These are phyloP conservation scores for Dinomys branickii DNA, from an alignment of 2,113 vertebrate genomes.

Conservation along the genomic window DNA sequence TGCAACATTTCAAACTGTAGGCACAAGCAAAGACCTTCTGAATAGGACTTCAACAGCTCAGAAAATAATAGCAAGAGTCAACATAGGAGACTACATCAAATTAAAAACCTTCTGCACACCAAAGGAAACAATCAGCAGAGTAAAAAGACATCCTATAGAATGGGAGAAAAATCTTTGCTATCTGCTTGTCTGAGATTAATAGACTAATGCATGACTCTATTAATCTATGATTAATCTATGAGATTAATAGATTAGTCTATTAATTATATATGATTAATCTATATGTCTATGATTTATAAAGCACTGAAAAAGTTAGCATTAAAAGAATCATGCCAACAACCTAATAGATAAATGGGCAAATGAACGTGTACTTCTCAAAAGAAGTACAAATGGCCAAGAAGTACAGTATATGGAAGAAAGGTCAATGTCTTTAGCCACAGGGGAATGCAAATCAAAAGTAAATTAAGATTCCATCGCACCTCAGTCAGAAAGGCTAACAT, in stretches of 20 bases:
- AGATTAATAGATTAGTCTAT: no score
- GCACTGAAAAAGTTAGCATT: neutral
- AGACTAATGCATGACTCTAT: no score
- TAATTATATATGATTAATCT: no score
- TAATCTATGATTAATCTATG: no score
- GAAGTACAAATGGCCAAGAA: neutral
- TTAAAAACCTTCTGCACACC: no score
- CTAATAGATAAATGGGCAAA: neutral
- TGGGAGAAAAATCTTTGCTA: neutral
- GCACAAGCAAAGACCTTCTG: neutral
- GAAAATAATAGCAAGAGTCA: neutral
- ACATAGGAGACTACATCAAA: neutral
- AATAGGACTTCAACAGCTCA: neutral
- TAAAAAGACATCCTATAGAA: neutral
- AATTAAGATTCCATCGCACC: neutral
- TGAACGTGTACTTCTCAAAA: neutral
- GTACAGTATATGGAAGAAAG: neutral
- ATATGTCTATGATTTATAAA: no score
- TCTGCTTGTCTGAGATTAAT: neutral
- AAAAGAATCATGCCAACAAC: neutral
- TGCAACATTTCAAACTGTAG: neutral
- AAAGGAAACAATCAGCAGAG: neutral
- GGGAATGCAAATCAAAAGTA: neutral
- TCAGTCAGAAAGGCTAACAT: neutral
- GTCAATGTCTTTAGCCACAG: neutral